Base-by-base conservation (phyloP, 1,140 invertebrate species). In the Orius insidiosus region DNA sequence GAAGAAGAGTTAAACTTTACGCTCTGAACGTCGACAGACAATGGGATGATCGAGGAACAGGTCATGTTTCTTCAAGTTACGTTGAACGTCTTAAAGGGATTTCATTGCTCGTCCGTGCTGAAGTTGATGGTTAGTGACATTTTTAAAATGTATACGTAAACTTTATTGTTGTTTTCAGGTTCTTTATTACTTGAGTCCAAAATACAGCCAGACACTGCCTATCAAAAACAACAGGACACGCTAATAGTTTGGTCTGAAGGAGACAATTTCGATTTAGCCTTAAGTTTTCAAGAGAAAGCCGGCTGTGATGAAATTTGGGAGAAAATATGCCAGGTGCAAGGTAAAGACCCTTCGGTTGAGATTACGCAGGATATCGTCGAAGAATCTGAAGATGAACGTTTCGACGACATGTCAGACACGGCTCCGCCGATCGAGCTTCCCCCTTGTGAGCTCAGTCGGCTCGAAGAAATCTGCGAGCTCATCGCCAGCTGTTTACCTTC, bases 281-380 rank as follows among this genome's bases (percentile, higher is more conserved):
- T 99, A 52, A 97, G 92, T 73, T 99, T 99, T 71, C 96, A 99
- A 75, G 95, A 99, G 67, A 98, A 97, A 68, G 87, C 84, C 49
- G 95, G 96, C 61, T 99, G 96, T 72, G 93, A 98, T 75, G 95
- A 98, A 68, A 97, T 99, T 55, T 99, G 95, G 95, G 93, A 95
- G 56, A 97, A 97, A 68, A 98, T 99, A 59, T 99, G 96, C 69
- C 85, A 95, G 71, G 88, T 95, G 2, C 94, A 97, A 72, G 93
- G 93, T 3, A 96, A 95, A 65, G 93, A 97, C 71, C 93, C 92
- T 7, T 93, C 88, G 35, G 89, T 96, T 18, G 90, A 96, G 62
- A 90, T 97, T 43, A 96, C 92, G 13, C 90, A 97, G 66, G 94
- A 97, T 54, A 85, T 94, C 54, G 85, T 96, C 1, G 92, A 96